Evolutionary conservation across 2,888 invertebrate species (phyloP).

Genomic region (Ochropacha duplaris): DNA sequence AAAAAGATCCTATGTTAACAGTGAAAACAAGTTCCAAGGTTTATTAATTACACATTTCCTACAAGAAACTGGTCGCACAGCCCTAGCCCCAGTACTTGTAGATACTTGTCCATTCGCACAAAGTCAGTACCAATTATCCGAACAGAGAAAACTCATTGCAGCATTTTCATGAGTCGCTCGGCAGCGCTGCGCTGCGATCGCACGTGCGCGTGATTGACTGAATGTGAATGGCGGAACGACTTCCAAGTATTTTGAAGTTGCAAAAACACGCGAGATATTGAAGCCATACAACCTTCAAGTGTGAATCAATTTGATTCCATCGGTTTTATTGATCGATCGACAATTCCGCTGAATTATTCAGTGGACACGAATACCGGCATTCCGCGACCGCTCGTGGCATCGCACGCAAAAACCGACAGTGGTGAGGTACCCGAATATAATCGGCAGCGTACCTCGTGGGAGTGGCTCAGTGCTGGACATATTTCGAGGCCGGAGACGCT

Average conservation of each 20-base stretch:
- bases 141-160: conserved; percentile 50
- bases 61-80: conserved; percentile 51
- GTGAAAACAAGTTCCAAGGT: conserved; percentile 35
- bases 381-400: conserved; percentile 67
- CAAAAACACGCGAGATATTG: conserved; percentile 72
- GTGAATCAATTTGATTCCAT: conserved; percentile 81
- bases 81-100: conserved; percentile 36
- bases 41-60: conserved; percentile 51
- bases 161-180: conserved; percentile 56
- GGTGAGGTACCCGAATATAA: conserved; percentile 61
- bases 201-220: conserved; percentile 73
- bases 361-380: conserved; percentile 76
- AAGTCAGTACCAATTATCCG: conserved; percentile 57
- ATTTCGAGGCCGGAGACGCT: conserved; percentile 56
- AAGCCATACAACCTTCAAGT: conserved; percentile 74
- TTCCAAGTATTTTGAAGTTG: conserved; percentile 70
- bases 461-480: conserved; percentile 60
- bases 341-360: conserved; percentile 80
- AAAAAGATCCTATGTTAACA: conserved; percentile 36
- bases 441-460: conserved; percentile 64
- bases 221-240: conserved; percentile 69
- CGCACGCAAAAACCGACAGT: conserved; percentile 57
- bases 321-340: conserved; percentile 80
- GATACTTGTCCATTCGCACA: conserved; percentile 34
- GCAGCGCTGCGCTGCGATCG: conserved; percentile 28